phyloP scores from a whole-genome alignment of 2,113 vertebrate genomes.

The Saimiri boliviensis region DNA sequence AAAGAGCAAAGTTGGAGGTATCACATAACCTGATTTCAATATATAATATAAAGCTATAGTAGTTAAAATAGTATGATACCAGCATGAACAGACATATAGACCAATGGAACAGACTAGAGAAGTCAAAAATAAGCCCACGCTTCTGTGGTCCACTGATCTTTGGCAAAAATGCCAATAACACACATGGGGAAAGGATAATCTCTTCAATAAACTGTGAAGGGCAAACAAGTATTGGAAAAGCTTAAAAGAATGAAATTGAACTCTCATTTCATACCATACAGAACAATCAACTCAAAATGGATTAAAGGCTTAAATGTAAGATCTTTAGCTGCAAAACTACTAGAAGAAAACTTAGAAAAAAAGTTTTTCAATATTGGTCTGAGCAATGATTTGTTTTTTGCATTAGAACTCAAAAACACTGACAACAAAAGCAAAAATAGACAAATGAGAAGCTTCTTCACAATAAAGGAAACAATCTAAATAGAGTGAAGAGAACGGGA shows the following conservation, averaged over 20 bases:
- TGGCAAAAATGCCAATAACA: not conserved
- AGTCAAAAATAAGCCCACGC: not conserved
- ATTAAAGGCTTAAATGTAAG: not conserved
- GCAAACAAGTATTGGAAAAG: not conserved
- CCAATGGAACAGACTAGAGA: not conserved
- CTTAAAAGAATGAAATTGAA: not conserved
- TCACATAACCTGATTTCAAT: not conserved
- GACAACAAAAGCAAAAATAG: not conserved
- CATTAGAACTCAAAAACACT: not conserved
- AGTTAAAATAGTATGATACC: not conserved
- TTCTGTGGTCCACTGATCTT: not conserved
- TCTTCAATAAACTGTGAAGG: not conserved
- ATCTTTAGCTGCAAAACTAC: not conserved
- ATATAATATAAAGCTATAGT: not conserved
- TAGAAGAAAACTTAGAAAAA: not conserved
- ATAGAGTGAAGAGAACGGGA: not conserved
- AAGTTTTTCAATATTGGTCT: not conserved
- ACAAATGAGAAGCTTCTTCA: not conserved
- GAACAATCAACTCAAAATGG: not conserved
- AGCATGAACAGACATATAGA: not conserved
- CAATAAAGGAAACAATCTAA: not conserved
- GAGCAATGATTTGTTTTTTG: not conserved
- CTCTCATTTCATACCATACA: too few species aligned
- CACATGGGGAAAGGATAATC: not conserved
- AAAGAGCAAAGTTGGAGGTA: not conserved